Base-by-base conservation (phyloP, 2,797 vertebrate species). In the Karalla daura region DNA sequence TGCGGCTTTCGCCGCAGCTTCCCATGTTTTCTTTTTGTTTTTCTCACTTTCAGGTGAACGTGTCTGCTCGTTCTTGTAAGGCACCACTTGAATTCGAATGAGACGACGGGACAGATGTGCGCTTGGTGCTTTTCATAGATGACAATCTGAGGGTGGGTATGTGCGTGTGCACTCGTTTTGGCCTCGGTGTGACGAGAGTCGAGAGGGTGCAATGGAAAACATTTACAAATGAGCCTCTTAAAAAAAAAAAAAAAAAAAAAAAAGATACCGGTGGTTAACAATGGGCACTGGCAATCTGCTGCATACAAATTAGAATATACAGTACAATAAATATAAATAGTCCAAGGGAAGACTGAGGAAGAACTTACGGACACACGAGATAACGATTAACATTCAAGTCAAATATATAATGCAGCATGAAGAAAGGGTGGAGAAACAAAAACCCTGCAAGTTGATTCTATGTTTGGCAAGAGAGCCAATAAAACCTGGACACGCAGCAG, bases 301-400 rank as follows among this genome's bases (percentile, higher is more conserved):
- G 76, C 76, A 77, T 83, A 83, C 67, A 72, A 37, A 66, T 78
- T 60, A 53, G 28, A 83, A 88, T 84, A 79, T 79, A 86, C 87
- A 85, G 88, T 90, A 94, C 87, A 87, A 91, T 94, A 95, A 95
- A 96, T 95, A 96, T 93, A 88, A 90, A 90, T 78, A 88, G 66
- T 75, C 73, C 25, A 36, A 60, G 75, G 78, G 77, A 82, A 88
- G 85, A 95, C 91, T 92, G 86, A 94, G 92, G 93, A 90, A 91
- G 51, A 91, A 93, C 60, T 70, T 73, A 75, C 76, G 47, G 74
- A 87, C 73, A 90, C 53, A 77, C 73, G n/a, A n/a, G n/a, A n/a
- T n/a, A 80, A 83, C 18, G 51, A 64, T 89, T 86, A 88, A 93
- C 91, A 92, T 92, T 92, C 88, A 50, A 88, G 83, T 91, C 85